These are phyloP conservation scores for Poecile montanus DNA, from an alignment of 2,797 vertebrate genomes.

Conservation along the genomic window DNA sequence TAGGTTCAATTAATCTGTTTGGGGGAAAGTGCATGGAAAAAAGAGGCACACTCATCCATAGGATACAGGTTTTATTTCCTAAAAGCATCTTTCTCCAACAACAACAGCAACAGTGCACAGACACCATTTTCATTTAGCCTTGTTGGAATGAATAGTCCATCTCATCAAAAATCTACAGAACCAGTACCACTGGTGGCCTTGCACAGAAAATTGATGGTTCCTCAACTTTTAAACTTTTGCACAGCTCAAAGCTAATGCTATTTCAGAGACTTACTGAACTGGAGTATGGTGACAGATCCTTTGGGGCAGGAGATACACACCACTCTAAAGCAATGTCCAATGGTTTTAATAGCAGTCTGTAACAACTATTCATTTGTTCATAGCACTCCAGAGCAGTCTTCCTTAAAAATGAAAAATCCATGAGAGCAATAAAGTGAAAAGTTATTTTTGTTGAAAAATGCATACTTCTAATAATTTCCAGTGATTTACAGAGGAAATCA, in stretches of 20 bases:
- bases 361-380: background rate
- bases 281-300: background rate
- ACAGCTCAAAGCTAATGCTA: background rate
- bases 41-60: background rate
- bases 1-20: background rate
- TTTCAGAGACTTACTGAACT: background rate
- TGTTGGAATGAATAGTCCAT: background rate
- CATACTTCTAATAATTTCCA: constrained; percentile 32
- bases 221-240: background rate
- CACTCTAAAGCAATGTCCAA: background rate
- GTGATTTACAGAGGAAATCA: constrained; percentile 68
- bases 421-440: background rate
- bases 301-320: background rate
- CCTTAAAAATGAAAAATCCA: background rate
- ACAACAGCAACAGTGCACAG: background rate
- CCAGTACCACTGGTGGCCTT: background rate
- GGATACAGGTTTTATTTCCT: accelerated
- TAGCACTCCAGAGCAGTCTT: background rate
- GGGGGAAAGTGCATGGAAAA: accelerated
- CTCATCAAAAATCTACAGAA: background rate
- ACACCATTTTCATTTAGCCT: background rate
- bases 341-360: background rate
- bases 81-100: background rate
- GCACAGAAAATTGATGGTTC: background rate
- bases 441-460: constrained; percentile 59